These are phyloP conservation scores for Aleiodes testaceus DNA, from an alignment of 2,888 invertebrate genomes.

Conservation along the genomic window DNA sequence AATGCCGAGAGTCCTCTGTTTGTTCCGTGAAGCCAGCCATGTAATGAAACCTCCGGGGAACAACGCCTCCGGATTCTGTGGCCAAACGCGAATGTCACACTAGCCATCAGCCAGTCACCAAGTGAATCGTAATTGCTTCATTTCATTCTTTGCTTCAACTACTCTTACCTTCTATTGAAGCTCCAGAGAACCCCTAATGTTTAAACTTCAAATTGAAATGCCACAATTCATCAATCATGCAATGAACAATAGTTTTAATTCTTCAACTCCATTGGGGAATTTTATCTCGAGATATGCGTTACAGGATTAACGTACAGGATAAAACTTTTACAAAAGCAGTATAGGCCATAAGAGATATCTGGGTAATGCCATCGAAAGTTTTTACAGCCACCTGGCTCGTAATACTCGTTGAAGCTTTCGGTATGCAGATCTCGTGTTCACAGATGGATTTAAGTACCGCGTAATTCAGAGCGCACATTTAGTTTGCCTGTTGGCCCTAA, in stretches of 20 bases:
- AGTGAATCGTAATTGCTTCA: conserved; percentile 31
- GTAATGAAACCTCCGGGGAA: conserved; percentile 69
- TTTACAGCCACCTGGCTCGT: conserved; percentile 42
- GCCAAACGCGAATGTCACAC: conserved; percentile 54
- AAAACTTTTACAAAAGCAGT: conserved; percentile 1
- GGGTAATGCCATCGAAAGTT: conserved; percentile 50
- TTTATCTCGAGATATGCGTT: conserved; percentile 28
- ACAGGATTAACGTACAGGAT: conserved; percentile 29
- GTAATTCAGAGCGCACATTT: conserved; percentile 59
- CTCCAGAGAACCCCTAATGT: too few relatives aligned
- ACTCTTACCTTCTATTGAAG: too few relatives aligned
- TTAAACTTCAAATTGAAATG: too few relatives aligned
- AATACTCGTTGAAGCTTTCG: conserved; percentile 53
- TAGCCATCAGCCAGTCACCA: conserved; percentile 56
- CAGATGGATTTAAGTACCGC: conserved; percentile 62
- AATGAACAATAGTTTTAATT: neutral
- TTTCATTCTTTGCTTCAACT: neutral
- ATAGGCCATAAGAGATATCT: conserved; percentile 46
- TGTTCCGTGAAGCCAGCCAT: conserved; percentile 68
- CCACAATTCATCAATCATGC: too few relatives aligned
- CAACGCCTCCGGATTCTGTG: conserved; percentile 52
- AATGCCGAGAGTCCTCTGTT: conserved; percentile 62
- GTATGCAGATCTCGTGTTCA: conserved; percentile 66
- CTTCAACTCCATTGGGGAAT: conserved; percentile 28
- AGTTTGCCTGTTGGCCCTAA: conserved; percentile 49